These are phyloP conservation scores for Sylvia borin DNA, from an alignment of 2,797 vertebrate species.

Conservation along the genomic window DNA sequence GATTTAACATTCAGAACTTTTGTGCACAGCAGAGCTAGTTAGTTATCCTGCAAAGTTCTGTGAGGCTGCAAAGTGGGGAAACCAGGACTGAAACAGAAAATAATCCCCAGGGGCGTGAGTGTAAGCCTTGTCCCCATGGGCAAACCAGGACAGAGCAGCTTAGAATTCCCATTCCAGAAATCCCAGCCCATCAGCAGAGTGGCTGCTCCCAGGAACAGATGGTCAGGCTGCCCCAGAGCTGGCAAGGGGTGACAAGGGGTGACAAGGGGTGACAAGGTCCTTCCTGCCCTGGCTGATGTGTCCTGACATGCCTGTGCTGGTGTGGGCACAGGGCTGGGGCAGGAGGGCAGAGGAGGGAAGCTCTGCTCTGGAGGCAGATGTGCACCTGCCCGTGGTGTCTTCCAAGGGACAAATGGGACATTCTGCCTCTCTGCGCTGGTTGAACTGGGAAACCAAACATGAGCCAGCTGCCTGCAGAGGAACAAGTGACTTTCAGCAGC, in stretches of 20 bases:
- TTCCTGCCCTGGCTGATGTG: accelerated
- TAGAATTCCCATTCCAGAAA: neutral
- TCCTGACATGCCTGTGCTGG: accelerated
- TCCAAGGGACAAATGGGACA: neutral
- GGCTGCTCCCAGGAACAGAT: neutral
- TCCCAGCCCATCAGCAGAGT: neutral
- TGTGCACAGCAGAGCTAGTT: neutral
- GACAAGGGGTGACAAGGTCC: neutral
- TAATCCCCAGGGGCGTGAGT: neutral
- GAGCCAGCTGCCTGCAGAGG: neutral
- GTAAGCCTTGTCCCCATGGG: neutral
- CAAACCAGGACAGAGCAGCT: neutral
- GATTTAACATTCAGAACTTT: neutral
- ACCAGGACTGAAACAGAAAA: neutral
- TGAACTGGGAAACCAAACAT: neutral
- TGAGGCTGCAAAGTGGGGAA: neutral
- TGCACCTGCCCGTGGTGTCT: neutral
- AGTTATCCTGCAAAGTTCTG: neutral
- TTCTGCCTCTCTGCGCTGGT: neutral
- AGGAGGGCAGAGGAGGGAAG: neutral
- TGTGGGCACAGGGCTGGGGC: accelerated
- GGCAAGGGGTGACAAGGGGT: neutral
- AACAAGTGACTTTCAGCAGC: neutral
- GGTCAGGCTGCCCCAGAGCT: neutral
- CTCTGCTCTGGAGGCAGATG: neutral